Conservation (phyloP, 1,140 invertebrate genomes). For the Hyles euphorbiae region DNA sequence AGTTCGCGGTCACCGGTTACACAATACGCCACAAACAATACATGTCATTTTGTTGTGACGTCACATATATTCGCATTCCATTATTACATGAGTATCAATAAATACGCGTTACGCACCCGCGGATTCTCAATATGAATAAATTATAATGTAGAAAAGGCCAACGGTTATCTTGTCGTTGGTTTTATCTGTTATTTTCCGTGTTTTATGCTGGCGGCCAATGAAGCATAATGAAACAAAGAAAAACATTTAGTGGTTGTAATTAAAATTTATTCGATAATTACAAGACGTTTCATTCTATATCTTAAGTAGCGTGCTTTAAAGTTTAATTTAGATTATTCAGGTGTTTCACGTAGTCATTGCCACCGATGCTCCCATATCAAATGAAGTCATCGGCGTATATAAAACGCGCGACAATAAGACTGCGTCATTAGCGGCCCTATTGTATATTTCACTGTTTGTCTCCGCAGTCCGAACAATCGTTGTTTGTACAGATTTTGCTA, state of each 20-base stretch:
- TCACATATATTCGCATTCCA: conserved; percentile 30
- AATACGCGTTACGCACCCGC: no score
- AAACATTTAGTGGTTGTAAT: neutral
- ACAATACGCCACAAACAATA: conserved; percentile 66
- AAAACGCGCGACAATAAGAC: conserved; percentile 33
- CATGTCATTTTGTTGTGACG: conserved; percentile 35
- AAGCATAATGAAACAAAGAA: conserved; percentile 2
- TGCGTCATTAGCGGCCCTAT: conserved; percentile 40
- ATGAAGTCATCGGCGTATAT: conserved; percentile 49
- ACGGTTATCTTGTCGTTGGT: no score
- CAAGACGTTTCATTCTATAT: conserved; percentile 3
- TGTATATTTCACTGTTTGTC: conserved; percentile 55
- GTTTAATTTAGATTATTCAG: conserved; percentile 23
- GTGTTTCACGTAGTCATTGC: no score
- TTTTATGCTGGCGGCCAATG: conserved; percentile 1
- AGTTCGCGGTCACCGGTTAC: conserved; percentile 65
- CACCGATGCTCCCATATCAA: conserved; percentile 7
- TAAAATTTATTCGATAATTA: neutral
- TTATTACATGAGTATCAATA: conserved; percentile 20
- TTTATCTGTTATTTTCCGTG: no score
- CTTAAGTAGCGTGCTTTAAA: conserved; percentile 14
- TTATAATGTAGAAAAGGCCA: no score
- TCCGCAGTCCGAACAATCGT: conserved; percentile 25
- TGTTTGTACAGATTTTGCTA: conserved; percentile 62
- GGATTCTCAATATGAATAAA: no score